A percentile compares a stretch with the other conserved stretches of the same genome.
Conservation (phyloP, 2,797 vertebrate genomes). For the Champsocephalus esox region DNA sequence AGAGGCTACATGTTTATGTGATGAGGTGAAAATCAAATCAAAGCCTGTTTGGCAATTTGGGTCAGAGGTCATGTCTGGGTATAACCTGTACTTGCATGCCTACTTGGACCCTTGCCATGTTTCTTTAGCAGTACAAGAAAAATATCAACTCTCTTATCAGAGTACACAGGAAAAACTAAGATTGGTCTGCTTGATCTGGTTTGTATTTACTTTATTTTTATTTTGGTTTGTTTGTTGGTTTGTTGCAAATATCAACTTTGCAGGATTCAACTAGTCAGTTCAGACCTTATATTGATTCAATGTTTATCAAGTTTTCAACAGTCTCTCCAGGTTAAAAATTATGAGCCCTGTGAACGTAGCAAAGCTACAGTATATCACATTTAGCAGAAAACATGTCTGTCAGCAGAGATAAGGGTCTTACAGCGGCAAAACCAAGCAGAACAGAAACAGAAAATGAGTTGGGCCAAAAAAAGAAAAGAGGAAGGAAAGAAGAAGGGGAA, state of each 20-base stretch:
- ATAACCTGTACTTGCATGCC: conserved; percentile 16
- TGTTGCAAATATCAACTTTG: neutral
- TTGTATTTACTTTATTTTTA: conserved; percentile 1
- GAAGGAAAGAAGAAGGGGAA: conserved; percentile 5
- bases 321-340: neutral
- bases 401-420: conserved; percentile 5
- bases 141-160: conserved; percentile 6
- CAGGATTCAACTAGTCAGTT: neutral
- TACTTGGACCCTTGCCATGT: conserved; percentile 37
- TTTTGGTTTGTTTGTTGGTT: conserved; percentile 15
- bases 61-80: conserved; percentile 40
- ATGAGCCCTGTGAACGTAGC: neutral
- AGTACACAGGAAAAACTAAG: neutral
- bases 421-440: conserved; percentile 6
- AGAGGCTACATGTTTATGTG: conserved; percentile 20
- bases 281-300: neutral
- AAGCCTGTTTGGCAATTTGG: conserved; percentile 37
- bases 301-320: neutral
- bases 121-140: conserved; percentile 9
- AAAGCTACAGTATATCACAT: neutral
- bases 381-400: neutral
- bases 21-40: conserved; percentile 34
- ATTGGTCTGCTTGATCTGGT: neutral
- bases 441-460: conserved; percentile 9
- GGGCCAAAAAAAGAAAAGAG: neutral